A percentile compares a stretch with the other conserved stretches of the same genome.
Conservation (phyloP, 2,888 invertebrate species). For the Sesia apiformis region DNA sequence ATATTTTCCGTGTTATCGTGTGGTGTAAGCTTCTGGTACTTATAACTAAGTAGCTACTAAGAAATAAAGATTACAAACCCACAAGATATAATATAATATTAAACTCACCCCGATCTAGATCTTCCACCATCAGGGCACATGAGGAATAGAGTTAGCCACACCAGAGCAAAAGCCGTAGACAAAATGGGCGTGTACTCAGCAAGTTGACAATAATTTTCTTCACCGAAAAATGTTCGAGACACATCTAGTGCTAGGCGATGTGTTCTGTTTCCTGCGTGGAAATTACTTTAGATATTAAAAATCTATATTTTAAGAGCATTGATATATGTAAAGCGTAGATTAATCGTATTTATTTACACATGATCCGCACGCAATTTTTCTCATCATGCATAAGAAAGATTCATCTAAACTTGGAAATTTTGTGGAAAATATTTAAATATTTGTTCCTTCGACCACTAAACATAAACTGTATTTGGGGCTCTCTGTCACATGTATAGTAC, state of each 20-base stretch:
- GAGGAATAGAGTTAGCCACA: conserved; percentile 56
- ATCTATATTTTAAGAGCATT: background rate
- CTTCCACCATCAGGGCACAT: conserved; percentile 61
- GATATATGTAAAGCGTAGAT: background rate
- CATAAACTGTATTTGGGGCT: no score
- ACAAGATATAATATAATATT: no score
- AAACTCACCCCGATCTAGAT: conserved; percentile 41
- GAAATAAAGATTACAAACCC: no score
- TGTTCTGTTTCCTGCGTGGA: conserved; percentile 34
- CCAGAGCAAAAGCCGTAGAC: conserved; percentile 47
- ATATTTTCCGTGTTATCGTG: no score
- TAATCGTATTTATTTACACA: background rate
- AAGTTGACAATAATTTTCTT: conserved; percentile 42
- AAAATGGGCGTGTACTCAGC: conserved; percentile 60
- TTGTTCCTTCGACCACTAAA: no score
- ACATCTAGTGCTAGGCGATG: conserved; percentile 41
- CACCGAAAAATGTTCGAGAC: conserved; percentile 39
- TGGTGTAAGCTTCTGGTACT: no score
- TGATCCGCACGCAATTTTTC: no score
- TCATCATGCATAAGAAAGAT: no score
- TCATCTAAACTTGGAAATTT: no score
- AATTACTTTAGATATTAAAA: background rate
- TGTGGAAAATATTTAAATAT: no score
- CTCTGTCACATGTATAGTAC: no score
- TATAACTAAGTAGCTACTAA: no score